phyloP scores from a whole-genome alignment of 2,113 vertebrate genomes.

The Saccopteryx leptura region DNA sequence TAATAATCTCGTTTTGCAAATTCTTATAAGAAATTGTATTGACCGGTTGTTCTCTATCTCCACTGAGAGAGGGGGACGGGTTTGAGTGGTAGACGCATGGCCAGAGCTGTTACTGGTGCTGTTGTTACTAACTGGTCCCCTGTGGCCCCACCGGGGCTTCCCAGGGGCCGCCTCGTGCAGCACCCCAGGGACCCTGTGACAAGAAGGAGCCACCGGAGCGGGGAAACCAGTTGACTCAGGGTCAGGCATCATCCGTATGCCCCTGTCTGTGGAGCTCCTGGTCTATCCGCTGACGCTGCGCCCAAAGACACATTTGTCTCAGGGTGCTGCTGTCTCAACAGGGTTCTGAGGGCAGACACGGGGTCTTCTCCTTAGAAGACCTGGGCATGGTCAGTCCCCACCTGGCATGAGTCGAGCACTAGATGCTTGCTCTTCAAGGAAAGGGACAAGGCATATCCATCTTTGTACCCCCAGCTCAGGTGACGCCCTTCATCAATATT shows the following conservation, averaged over 20 bases:
- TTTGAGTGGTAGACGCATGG: neutral
- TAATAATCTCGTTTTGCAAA: neutral
- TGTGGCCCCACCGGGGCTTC: neutral
- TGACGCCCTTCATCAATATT: neutral
- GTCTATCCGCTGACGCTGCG: neutral
- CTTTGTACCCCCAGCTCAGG: neutral
- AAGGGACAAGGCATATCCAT: neutral
- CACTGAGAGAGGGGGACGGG: neutral
- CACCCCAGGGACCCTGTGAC: neutral
- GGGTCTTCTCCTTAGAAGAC: neutral
- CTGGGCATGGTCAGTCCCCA: neutral
- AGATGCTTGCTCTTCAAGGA: neutral
- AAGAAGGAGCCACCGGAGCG: neutral
- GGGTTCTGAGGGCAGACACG: neutral
- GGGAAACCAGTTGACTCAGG: neutral
- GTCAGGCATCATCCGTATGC: neutral
- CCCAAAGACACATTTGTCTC: neutral
- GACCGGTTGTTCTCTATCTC: neutral
- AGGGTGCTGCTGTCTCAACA: rapidly evolving
- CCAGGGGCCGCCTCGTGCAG: neutral
- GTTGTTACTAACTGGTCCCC: neutral
- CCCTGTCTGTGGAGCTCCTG: neutral
- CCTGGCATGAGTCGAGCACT: neutral
- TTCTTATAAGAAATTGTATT: neutral
- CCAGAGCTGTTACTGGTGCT: neutral